Percentiles rank a stretch among this genome's conserved stretches.
These are phyloP conservation scores for Stigmatopora nigra DNA, from an alignment of 2,113 vertebrate genomes.

Conservation along the genomic window DNA sequence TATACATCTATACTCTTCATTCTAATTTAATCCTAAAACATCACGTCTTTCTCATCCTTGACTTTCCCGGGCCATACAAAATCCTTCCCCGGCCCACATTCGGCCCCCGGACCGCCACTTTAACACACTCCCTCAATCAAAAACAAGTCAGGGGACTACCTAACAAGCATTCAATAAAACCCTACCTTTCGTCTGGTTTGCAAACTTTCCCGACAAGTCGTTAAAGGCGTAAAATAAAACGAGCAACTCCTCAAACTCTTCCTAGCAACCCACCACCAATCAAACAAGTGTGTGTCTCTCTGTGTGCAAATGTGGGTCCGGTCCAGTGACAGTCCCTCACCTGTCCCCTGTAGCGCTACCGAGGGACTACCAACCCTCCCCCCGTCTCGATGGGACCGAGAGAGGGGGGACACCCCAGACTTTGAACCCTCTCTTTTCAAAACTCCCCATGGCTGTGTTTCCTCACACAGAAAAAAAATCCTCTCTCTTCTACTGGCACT, in stretches of 20 bases:
- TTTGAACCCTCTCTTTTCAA: slow-evolving; percentile 64
- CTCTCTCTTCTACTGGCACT: slow-evolving; percentile 65
- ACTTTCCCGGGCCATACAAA: no score
- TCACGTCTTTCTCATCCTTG: no score
- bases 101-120: no score
- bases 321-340: slow-evolving; percentile 84
- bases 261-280: slow-evolving; percentile 48
- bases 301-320: slow-evolving; percentile 64
- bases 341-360: slow-evolving; percentile 70
- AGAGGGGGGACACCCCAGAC: slow-evolving; percentile 65
- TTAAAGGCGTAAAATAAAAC: slow-evolving; percentile 22
- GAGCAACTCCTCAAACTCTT: slow-evolving; percentile 27
- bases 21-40: no score
- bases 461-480: slow-evolving; percentile 60
- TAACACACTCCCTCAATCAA: no score
- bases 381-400: slow-evolving; percentile 34
- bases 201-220: slow-evolving; percentile 59
- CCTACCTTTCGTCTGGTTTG: neutral
- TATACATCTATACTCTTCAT: no score
- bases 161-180: no score
- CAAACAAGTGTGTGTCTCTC: slow-evolving; percentile 47
- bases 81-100: no score
- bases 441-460: slow-evolving; percentile 47
- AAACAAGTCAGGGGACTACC: no score
- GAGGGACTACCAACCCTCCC: slow-evolving; percentile 56